Evolutionary conservation across 92 coral and sea anemone genomes (phyloP).

Genomic region (Chrysogorgia sp.): DNA sequence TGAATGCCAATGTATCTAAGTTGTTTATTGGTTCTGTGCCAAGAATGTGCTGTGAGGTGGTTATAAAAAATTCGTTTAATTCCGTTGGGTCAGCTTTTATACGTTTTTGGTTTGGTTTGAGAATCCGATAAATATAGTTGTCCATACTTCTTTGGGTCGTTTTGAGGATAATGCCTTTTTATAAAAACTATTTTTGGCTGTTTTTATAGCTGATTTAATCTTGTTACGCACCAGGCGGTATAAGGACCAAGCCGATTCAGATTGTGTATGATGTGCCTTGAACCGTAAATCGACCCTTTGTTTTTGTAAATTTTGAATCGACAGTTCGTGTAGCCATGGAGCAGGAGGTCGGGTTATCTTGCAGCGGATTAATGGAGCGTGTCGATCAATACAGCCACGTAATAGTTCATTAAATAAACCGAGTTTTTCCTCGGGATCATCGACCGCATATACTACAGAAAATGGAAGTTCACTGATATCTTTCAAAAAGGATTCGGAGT

Average conservation of each 20-base stretch:
- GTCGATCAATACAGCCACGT: conserved; percentile 58
- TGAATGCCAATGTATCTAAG: conserved; percentile 17
- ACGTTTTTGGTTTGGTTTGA: conserved; percentile 61
- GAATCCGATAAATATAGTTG: conserved; percentile 50
- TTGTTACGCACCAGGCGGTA: conserved; percentile 57
- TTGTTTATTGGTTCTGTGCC: conserved; percentile 8
- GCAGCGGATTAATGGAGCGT: conserved; percentile 61
- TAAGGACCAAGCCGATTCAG: conserved; percentile 46
- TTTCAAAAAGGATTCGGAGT: conserved; percentile 49
- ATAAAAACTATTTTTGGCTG: conserved; percentile 37
- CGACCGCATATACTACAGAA: conserved; percentile 35
- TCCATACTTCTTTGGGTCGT: conserved; percentile 56
- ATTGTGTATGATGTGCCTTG: conserved; percentile 47
- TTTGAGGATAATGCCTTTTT: conserved; percentile 61
- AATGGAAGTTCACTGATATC: conserved; percentile 62
- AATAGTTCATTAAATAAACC: conserved; percentile 48
- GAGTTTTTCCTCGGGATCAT: conserved; percentile 63
- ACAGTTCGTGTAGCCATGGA: conserved; percentile 56
- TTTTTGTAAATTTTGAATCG: conserved; percentile 29
- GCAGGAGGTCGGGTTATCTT: conserved; percentile 70
- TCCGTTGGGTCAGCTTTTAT: conserved; percentile 50
- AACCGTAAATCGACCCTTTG: conserved; percentile 48
- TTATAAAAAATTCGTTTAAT: conserved; percentile 46
- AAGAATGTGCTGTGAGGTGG: conserved; percentile 59
- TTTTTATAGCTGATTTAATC: conserved; percentile 39